Evolutionary conservation across 92 coral and sea anemone genomes (phyloP), one percentile per base, ranked within the genome.

Genomic region (Porites divaricata): DNA sequence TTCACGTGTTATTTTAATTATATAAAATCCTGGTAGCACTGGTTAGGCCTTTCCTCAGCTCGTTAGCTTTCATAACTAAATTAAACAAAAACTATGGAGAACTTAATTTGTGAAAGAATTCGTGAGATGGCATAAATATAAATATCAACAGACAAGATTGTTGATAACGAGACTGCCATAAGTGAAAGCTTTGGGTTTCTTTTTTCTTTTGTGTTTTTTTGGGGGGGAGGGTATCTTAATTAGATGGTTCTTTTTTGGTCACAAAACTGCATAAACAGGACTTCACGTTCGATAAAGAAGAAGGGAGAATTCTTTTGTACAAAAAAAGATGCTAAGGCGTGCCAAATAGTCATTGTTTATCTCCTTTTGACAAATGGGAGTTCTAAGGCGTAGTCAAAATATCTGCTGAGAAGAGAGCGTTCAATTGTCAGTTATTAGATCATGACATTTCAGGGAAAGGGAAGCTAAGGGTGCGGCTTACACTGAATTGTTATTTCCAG

Each of bases 381-480:
- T 0, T 20, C 12, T 28, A 24, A 80, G 85, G 85, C 69, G 85
- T 57, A 76, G 85, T 56, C 24, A 24, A 57, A 19, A 15, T 41
- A 56, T 80, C 49, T 28, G 10, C 67, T 28, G 69, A 20, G 77
- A 1, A 35, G 6, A 35, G 17, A 48, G 69, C 12, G 16, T 54
- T 56, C 25, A 57, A 69, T 62, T 6, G 57, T 67, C 76, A 4
- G 74, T 21, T 70, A 26, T 80, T 62, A 80, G 85, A 57, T 80
- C 85, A 80, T 35, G 63, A n/a, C 21, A 67, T 80, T 28, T 4
- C 19, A 5, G 15, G 35, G 9, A 74, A 79, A 24, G 74, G 50
- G 1, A 78, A n/a, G 50, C 26, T 25, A 6, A 54, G 85, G 85
- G 85, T 21, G 85, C 68, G 85, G 76, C 76, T 80, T 57, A 6